phyloP scores from a whole-genome alignment of 2,797 vertebrate species.

The Channa striata region DNA sequence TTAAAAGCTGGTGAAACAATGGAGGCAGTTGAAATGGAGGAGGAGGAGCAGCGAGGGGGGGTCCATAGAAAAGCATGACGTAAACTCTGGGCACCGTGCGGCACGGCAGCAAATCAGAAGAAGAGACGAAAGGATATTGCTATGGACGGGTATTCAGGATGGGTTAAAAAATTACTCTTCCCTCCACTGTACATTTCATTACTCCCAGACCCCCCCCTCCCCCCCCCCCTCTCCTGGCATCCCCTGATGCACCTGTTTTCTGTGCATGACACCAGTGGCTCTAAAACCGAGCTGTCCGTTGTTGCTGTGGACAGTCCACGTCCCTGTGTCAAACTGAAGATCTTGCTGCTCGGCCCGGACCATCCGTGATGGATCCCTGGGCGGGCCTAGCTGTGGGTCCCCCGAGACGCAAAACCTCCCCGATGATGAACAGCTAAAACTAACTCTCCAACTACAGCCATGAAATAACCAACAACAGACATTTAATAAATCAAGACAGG shows the following conservation, averaged over 20 bases:
- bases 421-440: too few species aligned
- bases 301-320: conserved; percentile 3
- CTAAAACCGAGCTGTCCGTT: not conserved
- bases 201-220: not conserved
- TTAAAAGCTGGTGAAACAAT: conserved; percentile 89
- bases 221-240: conserved; percentile 1
- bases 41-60: conserved; percentile 23
- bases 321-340: conserved; percentile 37
- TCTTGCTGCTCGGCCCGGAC: not conserved
- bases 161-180: conserved; percentile 10
- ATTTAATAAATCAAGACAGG: too few species aligned
- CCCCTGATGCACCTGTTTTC: conserved; percentile 61
- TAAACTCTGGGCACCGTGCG: conserved; percentile 35
- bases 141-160: conserved; percentile 13
- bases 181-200: conserved; percentile 41
- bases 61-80: conserved; percentile 50
- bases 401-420: too few species aligned
- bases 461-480: too few species aligned
- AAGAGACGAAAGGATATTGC: conserved; percentile 19
- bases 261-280: not conserved
- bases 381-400: too few species aligned
- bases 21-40: conserved; percentile 69
- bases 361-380: not conserved
- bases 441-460: too few species aligned
- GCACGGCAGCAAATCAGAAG: conserved; percentile 41